Conservation (phyloP, 2,113 vertebrate species). For the Tachysurus vachellii region DNA sequence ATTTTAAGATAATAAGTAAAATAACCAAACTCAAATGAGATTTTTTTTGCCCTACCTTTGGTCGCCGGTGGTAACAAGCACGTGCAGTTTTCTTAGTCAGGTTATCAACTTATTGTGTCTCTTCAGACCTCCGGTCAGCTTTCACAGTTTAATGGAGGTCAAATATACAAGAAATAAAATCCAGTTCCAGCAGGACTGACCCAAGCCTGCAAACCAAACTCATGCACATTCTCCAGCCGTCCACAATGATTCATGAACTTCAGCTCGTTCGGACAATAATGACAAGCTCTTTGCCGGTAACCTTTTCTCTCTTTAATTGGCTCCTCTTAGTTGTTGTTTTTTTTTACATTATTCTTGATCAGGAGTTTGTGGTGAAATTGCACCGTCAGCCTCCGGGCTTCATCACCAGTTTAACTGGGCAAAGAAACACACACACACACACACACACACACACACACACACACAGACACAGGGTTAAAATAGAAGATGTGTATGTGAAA, state of each 20-base stretch:
- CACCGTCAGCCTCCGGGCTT: slow-evolving; percentile 29
- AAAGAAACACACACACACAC: slow-evolving; percentile 18
- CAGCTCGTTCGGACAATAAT: slow-evolving; percentile 54
- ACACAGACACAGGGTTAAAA: neutral
- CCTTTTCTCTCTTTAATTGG: slow-evolving; percentile 53
- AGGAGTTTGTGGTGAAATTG: slow-evolving; percentile 46
- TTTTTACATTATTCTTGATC: slow-evolving; percentile 42
- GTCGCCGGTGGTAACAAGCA: neutral
- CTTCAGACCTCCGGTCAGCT: neutral
- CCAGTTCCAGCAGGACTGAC: slow-evolving; percentile 52
- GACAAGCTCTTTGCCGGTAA: slow-evolving; percentile 56
- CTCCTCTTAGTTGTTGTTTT: slow-evolving; percentile 15
- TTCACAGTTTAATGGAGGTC: neutral
- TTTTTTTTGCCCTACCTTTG: neutral
- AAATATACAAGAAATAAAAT: slow-evolving; percentile 10
- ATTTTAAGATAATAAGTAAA: neutral
- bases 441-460: slow-evolving; percentile 25
- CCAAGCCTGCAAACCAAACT: slow-evolving; percentile 47
- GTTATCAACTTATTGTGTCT: neutral
- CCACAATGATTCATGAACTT: slow-evolving; percentile 59
- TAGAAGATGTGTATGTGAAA: slow-evolving; percentile 28
- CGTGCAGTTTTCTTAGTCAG: neutral
- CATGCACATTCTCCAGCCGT: slow-evolving; percentile 47
- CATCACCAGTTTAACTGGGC: slow-evolving; percentile 21
- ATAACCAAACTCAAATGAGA: neutral